Conservation (phyloP, 2,797 vertebrate genomes). For the Danionella dracula region DNA sequence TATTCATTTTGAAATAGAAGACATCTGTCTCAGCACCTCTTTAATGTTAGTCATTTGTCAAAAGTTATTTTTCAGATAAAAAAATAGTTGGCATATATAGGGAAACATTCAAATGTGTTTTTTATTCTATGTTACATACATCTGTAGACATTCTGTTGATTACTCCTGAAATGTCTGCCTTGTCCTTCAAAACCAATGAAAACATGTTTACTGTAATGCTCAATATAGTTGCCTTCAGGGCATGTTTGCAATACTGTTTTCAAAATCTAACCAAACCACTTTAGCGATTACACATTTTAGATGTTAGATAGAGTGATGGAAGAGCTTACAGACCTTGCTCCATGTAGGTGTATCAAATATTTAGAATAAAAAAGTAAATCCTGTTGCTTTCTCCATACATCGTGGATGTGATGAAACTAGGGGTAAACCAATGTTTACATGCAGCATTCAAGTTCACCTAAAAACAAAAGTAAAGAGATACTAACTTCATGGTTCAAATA, state of each 20-base stretch:
- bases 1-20: slow-evolving; percentile 77
- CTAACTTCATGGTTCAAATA: neutral
- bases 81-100: too few relatives aligned
- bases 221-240: slow-evolving; percentile 4
- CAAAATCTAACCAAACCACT: slow-evolving; percentile 4
- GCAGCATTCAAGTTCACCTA: neutral
- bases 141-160: neutral
- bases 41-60: too few relatives aligned
- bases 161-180: slow-evolving; percentile 2
- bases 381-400: neutral
- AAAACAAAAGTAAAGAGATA: neutral
- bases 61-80: too few relatives aligned
- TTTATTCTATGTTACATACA: slow-evolving; percentile 51
- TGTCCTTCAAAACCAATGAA: slow-evolving; percentile 2
- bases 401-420: neutral
- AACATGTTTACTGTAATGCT: slow-evolving; percentile 12
- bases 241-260: slow-evolving; percentile 14
- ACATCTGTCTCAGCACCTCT: slow-evolving; percentile 54
- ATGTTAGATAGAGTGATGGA: neutral
- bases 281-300: slow-evolving; percentile 9
- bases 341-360: neutral
- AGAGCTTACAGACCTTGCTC: neutral
- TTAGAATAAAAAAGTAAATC: neutral
- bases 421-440: neutral
- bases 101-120: slow-evolving; percentile 27